These are phyloP conservation scores for Promerops cafer DNA, from an alignment of 2,113 vertebrate species.

Conservation along the genomic window DNA sequence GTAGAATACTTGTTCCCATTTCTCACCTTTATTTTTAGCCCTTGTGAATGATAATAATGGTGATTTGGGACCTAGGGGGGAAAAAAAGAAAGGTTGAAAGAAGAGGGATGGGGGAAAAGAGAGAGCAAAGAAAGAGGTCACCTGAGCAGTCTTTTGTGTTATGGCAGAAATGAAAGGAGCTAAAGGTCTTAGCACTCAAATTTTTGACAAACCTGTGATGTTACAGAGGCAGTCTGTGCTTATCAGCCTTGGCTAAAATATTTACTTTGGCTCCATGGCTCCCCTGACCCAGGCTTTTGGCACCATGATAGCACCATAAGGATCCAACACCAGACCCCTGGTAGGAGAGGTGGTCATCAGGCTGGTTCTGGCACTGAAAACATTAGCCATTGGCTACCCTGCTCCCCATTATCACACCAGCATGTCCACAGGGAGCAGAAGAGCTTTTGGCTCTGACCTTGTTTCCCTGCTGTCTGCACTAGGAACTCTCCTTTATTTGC, in stretches of 20 bases:
- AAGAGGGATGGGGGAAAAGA: neutral
- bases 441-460: neutral
- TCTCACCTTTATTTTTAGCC: neutral
- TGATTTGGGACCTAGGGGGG: neutral
- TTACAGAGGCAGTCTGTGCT: neutral
- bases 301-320: rapidly evolving
- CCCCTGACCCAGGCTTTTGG: neutral
- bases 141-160: neutral
- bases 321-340: neutral
- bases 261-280: neutral
- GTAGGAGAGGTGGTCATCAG: neutral
- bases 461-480: neutral
- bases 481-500: neutral
- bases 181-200: neutral
- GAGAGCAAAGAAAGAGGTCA: neutral
- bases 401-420: neutral
- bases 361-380: neutral
- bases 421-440: neutral
- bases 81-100: neutral
- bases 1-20: neutral
- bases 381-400: neutral
- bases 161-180: neutral
- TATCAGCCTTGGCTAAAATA: neutral
- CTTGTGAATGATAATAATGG: neutral
- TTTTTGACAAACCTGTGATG: neutral